phyloP scores from a whole-genome alignment of 1,140 invertebrate genomes.

The Riptortus pedestris region DNA sequence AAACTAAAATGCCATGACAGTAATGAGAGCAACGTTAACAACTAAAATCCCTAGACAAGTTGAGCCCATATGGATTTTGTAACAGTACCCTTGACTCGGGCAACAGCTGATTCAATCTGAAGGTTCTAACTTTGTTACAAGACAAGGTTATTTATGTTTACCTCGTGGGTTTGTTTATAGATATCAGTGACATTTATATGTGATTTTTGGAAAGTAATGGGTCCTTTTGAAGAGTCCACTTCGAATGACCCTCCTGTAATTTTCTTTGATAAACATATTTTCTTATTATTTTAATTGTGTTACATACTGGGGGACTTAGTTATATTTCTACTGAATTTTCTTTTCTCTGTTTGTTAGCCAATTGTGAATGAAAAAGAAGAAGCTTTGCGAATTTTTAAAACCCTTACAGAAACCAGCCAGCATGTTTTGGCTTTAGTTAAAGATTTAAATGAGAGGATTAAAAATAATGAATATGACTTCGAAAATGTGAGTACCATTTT shows the following conservation, averaged over 20 bases:
- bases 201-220: too few species aligned
- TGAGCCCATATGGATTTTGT: slow-evolving; percentile 18
- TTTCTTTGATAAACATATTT: too few species aligned
- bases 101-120: slow-evolving; percentile 5
- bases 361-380: not conserved
- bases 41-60: not conserved
- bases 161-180: too few species aligned
- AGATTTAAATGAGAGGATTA: not conserved
- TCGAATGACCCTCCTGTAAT: too few species aligned
- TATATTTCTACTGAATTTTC: too few species aligned
- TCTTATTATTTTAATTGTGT: too few species aligned
- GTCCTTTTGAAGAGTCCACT: too few species aligned
- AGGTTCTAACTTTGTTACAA: too few species aligned
- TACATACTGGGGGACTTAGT: too few species aligned
- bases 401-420: not conserved
- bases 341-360: too few species aligned
- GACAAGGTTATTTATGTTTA: too few species aligned
- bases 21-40: not conserved
- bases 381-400: not conserved
- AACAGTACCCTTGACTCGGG: not conserved
- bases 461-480: not conserved
- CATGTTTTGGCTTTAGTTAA: slow-evolving; percentile 7
- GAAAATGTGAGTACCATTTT: slow-evolving; percentile 12
- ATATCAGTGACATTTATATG: too few species aligned
- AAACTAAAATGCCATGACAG: not conserved